phyloP scores from a whole-genome alignment of 1,140 invertebrate species.

The Olivierus martensii region DNA sequence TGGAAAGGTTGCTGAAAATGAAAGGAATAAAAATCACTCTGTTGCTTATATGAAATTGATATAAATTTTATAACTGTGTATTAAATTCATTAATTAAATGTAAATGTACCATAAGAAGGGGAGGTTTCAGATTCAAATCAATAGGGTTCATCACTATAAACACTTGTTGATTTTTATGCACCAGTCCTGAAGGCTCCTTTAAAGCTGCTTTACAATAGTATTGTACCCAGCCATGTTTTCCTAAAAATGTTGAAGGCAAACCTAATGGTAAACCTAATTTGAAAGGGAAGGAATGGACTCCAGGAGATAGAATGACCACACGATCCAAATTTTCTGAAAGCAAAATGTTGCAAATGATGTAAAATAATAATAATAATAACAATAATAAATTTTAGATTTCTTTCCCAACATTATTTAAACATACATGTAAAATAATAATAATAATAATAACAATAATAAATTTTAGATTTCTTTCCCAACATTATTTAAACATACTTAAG shows the following conservation, averaged over 20 bases:
- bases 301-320: conserved; percentile 56
- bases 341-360: no score
- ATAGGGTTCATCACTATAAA: conserved; percentile 95
- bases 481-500: no score
- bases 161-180: conserved; percentile 90
- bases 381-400: no score
- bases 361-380: no score
- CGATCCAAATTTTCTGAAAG: conserved; percentile 7
- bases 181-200: conserved; percentile 71
- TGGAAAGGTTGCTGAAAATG: conserved; percentile 69
- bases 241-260: conserved; percentile 80
- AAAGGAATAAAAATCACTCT: no score
- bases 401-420: no score
- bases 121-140: conserved; percentile 79
- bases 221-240: conserved; percentile 90
- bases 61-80: no score
- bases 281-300: conserved; percentile 90
- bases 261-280: conserved; percentile 79
- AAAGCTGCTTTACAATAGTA: conserved; percentile 86
- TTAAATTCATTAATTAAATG: no score
- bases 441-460: no score
- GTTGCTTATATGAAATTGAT: no score
- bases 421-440: no score
- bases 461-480: no score
- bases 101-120: conserved; percentile 71